These are phyloP conservation scores for Acipenser oxyrinchus DNA, from an alignment of 2,797 vertebrate species.

Conservation along the genomic window DNA sequence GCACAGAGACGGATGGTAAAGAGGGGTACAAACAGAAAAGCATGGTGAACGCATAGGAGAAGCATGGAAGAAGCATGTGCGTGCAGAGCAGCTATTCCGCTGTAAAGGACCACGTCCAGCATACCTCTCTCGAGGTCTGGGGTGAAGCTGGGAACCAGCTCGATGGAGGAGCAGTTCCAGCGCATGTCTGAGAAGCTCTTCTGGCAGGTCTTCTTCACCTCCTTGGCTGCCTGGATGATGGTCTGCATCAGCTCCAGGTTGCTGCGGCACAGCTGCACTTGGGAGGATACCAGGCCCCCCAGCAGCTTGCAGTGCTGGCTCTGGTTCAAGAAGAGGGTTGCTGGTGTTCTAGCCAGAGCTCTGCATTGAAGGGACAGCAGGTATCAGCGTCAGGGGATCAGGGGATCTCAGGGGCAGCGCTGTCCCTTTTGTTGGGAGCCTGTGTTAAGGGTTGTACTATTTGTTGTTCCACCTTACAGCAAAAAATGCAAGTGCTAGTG, in stretches of 20 bases:
- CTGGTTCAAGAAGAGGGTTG: conserved; percentile 78
- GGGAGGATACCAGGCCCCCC: conserved; percentile 84
- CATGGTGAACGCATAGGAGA: no score
- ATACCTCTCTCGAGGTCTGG: conserved; percentile 95
- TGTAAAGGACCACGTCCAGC: no score
- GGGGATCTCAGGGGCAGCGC: no score
- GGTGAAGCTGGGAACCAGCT: conserved; percentile 75
- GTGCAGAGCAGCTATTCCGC: no score
- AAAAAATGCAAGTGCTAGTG: no score
- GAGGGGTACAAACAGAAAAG: no score
- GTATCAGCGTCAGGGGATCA: no score
- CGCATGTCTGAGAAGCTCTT: conserved; percentile 92
- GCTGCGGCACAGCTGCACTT: conserved; percentile 91
- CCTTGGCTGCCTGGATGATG: conserved; percentile 80
- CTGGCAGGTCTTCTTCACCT: conserved; percentile 90
- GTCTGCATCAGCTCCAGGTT: conserved; percentile 96
- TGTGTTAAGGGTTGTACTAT: no score
- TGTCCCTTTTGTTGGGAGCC: no score
- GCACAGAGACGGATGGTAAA: no score
- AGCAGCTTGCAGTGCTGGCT: conserved; percentile 93
- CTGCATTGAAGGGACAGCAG: conserved; percentile 40
- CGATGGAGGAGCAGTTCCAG: conserved; percentile 97
- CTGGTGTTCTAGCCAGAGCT: conserved; percentile 75
- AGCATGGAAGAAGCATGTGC: no score
- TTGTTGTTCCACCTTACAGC: no score